Evolutionary conservation across 2,113 vertebrate genomes (phyloP).

Genomic region (Bombycilla garrulus): DNA sequence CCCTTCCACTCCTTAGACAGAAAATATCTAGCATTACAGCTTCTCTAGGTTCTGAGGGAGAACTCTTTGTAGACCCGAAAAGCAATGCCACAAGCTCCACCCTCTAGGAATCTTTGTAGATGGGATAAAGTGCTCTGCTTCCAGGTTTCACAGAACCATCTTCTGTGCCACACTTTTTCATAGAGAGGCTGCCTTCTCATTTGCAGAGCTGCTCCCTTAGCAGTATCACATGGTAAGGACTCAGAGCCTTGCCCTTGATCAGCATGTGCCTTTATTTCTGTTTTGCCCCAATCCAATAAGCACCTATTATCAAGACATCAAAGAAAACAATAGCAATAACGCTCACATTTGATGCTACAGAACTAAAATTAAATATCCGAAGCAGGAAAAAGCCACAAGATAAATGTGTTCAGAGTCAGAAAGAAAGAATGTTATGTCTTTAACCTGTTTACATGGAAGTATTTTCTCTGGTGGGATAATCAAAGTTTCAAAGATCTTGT

Average conservation of each 20-base stretch:
- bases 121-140: neutral
- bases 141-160: neutral
- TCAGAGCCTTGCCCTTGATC: neutral
- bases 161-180: neutral
- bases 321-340: conserved; percentile 43
- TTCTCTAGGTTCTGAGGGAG: neutral
- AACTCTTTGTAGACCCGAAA: neutral
- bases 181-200: neutral
- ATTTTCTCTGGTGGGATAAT: conserved; percentile 43
- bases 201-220: neutral
- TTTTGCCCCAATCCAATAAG: conserved; percentile 4
- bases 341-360: neutral
- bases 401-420: conserved; percentile 25
- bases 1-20: neutral
- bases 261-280: neutral
- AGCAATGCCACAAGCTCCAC: neutral
- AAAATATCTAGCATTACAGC: neutral
- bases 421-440: conserved; percentile 2
- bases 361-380: conserved; percentile 49
- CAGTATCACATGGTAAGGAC: neutral
- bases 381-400: conserved; percentile 23
- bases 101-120: neutral
- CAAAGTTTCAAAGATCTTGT: conserved; percentile 61
- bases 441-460: conserved; percentile 43
- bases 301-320: neutral